These are phyloP conservation scores for Phaethon lepturus DNA, from an alignment of 2,113 vertebrate genomes.

Conservation along the genomic window DNA sequence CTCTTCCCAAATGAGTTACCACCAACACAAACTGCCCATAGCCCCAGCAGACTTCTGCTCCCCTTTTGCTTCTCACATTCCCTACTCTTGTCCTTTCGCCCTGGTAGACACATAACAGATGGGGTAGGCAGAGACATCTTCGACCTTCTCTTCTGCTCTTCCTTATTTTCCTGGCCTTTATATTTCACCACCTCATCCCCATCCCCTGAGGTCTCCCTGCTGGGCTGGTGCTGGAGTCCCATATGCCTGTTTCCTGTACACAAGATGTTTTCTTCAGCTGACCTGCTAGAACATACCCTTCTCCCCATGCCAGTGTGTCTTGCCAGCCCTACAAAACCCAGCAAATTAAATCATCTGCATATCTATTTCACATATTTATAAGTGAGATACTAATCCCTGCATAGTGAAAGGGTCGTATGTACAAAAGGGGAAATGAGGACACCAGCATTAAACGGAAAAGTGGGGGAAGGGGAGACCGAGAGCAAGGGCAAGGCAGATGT, in stretches of 20 bases:
- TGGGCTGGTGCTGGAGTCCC: not conserved
- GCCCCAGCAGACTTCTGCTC: not conserved
- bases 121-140: not conserved
- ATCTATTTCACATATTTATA: slow-evolving; percentile 55
- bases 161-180: not conserved
- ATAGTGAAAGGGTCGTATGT: slow-evolving; percentile 22
- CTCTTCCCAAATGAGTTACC: not conserved
- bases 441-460: not conserved
- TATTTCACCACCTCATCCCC: not conserved
- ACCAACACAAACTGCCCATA: not conserved
- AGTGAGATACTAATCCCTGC: slow-evolving; percentile 28
- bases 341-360: slow-evolving; percentile 25
- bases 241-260: not conserved
- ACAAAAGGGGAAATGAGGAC: slow-evolving; percentile 33
- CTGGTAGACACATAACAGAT: not conserved
- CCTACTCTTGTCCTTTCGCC: not conserved
- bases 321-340: not conserved
- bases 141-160: not conserved
- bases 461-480: not conserved
- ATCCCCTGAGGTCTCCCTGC: not conserved
- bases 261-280: slow-evolving; percentile 10
- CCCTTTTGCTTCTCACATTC: not conserved
- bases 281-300: slow-evolving; percentile 3
- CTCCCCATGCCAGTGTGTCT: not conserved
- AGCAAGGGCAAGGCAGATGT: not conserved